Conservation (phyloP, 2,113 vertebrate species). For the Odontesthes bonariensis region DNA sequence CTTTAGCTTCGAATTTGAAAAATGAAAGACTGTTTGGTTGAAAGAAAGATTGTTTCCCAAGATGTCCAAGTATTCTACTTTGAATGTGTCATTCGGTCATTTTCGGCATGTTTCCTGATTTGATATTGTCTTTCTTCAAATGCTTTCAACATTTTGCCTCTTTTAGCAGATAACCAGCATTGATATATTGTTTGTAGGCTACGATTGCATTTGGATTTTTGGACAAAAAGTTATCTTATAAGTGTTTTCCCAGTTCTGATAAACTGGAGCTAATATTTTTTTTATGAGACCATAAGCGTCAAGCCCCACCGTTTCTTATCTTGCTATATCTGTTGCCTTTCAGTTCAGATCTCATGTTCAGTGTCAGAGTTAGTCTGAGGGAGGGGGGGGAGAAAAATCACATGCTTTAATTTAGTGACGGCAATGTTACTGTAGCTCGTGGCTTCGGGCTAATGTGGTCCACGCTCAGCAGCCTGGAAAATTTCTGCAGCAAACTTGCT, state of each 20-base stretch:
- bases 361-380: constrained; percentile 36
- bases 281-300: background rate
- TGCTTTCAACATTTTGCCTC: too few species aligned
- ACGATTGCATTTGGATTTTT: background rate
- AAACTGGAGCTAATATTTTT: background rate
- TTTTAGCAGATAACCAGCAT: background rate
- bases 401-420: constrained; percentile 45
- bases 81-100: background rate
- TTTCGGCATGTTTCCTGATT: background rate
- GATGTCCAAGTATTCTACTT: background rate
- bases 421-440: constrained; percentile 35
- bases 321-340: background rate
- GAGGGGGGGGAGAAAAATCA: constrained; percentile 14
- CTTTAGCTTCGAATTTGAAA: too few species aligned
- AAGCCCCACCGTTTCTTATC: background rate
- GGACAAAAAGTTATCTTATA: background rate
- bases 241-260: background rate
- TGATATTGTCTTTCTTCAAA: background rate
- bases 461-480: constrained; percentile 18
- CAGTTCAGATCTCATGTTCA: background rate
- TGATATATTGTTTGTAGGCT: background rate
- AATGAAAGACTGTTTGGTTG: too few species aligned
- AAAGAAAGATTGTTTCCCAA: background rate
- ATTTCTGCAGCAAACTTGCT: constrained; percentile 28
- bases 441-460: constrained; percentile 27